Base-by-base conservation (phyloP, 2,888 invertebrate genomes). In the Odontocolon sp. region DNA sequence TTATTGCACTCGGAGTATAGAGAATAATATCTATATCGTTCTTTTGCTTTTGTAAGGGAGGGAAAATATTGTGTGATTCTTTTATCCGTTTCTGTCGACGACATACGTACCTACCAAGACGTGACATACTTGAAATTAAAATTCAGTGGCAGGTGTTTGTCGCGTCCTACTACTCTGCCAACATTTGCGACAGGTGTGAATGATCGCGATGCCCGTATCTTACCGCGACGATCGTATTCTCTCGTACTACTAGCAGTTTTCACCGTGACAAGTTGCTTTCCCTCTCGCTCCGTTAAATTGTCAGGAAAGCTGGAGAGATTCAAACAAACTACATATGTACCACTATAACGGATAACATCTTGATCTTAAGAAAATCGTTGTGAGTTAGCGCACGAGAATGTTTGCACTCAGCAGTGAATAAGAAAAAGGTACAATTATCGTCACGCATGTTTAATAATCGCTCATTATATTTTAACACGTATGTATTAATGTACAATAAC, bases 221-320 rank as follows among this genome's bases (percentile, higher is more conserved):
- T 38, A 50, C 38, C 61, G 61, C 40, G 61, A 61, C 54, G 45
- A 73, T 73, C 61, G 36, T 54, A 61, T 57, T 40, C 14, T 14
- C 21, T 16, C 18, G 33, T 28, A 38, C 26, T 16, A 50, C 28
- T 56, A 38, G 56, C 26, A 52, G 69, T 82, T 79, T 84, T 81
- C 83, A 84, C 83, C 84, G 77, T 78, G 79, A 79, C 81, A 79
- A 68, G 68, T 70, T 64, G 79, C 67, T 84, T 83, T 84, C 83
- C 84, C 83, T 84, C 83, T 84, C 83, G 80, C 73, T 67, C 57
- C 69, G 56, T 78, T 59, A 74, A 82, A 84, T 82, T 77, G 77
- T 40, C 71, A 76, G 18, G 71, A 76, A 71, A 79, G 76, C 73
- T 40, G 79, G 72, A 81, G 72, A 83, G 80, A 83, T 82, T 77